Base-by-base conservation (phyloP, 2,797 vertebrate species). In the Crypturellus tataupa region DNA sequence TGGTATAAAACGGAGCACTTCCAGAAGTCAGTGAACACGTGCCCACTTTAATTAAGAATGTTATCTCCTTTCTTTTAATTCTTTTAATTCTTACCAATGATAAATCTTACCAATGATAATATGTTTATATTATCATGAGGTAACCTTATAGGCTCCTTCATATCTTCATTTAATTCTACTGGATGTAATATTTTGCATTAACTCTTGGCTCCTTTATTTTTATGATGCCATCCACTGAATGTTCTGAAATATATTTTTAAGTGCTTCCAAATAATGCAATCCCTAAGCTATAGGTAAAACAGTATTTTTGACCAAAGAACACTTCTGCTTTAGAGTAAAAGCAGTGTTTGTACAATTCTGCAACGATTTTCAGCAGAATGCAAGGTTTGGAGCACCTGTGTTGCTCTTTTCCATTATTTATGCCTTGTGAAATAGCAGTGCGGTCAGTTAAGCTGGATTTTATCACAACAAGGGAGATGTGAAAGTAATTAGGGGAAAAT, bases 271-370 rank as follows among this genome's bases (percentile, higher is more conserved):
- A 72, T 49, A 58, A 39, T 8, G 0, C 86, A 93, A 94, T 93
- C 75, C 68, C 33, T 83, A 84, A 83, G 80, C 78, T 85, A 11
- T 75, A 86, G 76, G 84, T 51, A n/a, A 27, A 90, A 55, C 68
- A 77, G 93, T 93, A 86, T 92, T 96, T 93, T 96, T 96, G 65
- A 80, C 79, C 72, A 77, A 87, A 92, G 75, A 95, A 89, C 76
- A 67, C 71, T 91, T 60, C 0, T 49, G 37, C 90, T 80, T 84
- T 93, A 88, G 81, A 64, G 69, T 91, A 70, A 93, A 87, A 95
- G 85, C 69, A 59, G 53, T 73, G 58, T 93, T 93, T 94, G 35
- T 96, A 70, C 58, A 89, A 47, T 39, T 91, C 94, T 84, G 55
- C 87, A 87, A 8, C 19, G 51, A 81, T 94, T 96, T 96, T 67